Evolutionary conservation across 2,113 vertebrate genomes (phyloP), one percentile per base, ranked within the genome.

Genomic region (Cromileptes altivelis): DNA sequence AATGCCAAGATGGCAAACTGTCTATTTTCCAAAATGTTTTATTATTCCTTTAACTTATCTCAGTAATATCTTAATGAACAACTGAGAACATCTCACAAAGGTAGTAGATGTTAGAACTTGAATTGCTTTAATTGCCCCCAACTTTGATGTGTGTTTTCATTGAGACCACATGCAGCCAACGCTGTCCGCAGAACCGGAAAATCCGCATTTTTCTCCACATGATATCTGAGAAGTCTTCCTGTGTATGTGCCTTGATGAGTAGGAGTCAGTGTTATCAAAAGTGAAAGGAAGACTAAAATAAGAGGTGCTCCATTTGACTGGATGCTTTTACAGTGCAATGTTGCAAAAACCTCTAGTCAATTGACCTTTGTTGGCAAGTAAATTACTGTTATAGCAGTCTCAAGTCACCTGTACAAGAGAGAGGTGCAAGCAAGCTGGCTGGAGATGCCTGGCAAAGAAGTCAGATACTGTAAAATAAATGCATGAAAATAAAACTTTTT

Each of bases 191-290:
- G 49, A 83, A 91, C 91, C 61, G 75, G 92, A 89, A 83, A 85
- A 85, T 85, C 90, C 84, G 82, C 89, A 92, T 92, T 92, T 93
- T 91, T 85, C 58, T 80, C 61, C 40, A 15, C 14, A 52, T 87
- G 90, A 92, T 85, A 93, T 91, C 62, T 72, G 86, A 93, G 89
- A 91, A 52, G 83, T 62, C 70, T 55, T 80, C 65, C 76, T 68
- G 25, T 84, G 68, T 69, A 71, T 75, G 42, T 65, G 75, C 23
- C 70, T 58, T 68, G 47, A 52, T 70, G 58, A 19, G 8, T 55
- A 17, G 27, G 64, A 40, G 61, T 69, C 70, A 63, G 7, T 37
- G 52, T 62, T 45, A 33, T 4, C 23, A 70, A 75, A 82, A 60
- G 50, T 70, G 55, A 85, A 70, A 69, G 15, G 47, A 84, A 14